Evolutionary conservation across 2,113 vertebrate species (phyloP), one percentile per base, ranked within the genome.

Genomic region (Carassius gibelio): DNA sequence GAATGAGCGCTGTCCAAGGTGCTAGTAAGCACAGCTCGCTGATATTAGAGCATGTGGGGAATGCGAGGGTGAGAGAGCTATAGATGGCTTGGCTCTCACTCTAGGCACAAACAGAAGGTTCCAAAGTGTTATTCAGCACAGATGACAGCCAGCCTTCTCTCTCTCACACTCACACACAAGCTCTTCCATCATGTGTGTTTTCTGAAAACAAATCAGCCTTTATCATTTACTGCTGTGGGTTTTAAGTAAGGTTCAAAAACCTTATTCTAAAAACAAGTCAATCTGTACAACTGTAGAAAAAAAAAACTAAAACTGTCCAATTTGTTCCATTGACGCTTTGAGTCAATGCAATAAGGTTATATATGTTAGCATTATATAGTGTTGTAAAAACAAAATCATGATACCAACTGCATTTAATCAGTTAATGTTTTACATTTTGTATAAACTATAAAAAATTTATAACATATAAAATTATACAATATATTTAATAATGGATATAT

Each of bases 71-170:
- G 81, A 86, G 62, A 36, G 77, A 72, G 78, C 64, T 86, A 81
- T 86, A 86, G 83, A 77, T 80, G 75, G 81, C 81, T 88, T 82
- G 76, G 78, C 87, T 90, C 85, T 85, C 84, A 85, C 84, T 85
- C 66, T 48, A 85, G 86, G 85, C 48, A 86, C 57, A 87, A 88
- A 87, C 88, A 90, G 88, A 89, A 87, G 87, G 88, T 89, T 90
- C 81, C 66, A 85, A 42, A 79, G 85, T 59, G 64, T 64, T 85
- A 78, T 87, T 82, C 52, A 71, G 34, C 83, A 87, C 21, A 55
- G 74, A 85, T 30, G 77, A 89, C 79, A 83, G 55, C 74, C 83
- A 87, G 81, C 68, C 64, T 38, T 80, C 83, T 9, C 77, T 72
- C 87, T 62, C 84, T 79, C 48, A 45, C 57, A 15, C 76, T 26